Conservation (phyloP, 2,888 invertebrate species). For the Ormyrus labotus region DNA sequence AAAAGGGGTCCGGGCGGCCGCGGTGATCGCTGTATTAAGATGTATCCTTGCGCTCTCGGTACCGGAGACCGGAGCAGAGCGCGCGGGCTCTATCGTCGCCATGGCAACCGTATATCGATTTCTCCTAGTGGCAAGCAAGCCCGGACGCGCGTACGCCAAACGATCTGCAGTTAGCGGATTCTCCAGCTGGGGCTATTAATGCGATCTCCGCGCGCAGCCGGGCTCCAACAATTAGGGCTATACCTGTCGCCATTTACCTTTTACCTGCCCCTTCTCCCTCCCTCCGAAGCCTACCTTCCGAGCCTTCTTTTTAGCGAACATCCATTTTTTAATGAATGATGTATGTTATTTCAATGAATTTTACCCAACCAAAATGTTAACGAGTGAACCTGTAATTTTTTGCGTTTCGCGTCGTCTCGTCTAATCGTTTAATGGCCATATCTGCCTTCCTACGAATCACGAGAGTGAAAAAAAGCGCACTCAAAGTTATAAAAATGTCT, state of each 20-base stretch:
- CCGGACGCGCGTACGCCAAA: constrained; percentile 57
- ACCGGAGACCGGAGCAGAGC: background rate
- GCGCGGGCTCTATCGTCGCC: constrained; percentile 64
- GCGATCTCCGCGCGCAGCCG: constrained; percentile 37
- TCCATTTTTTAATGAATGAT: too few species aligned
- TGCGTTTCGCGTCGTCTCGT: too few species aligned
- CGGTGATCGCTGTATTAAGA: constrained; percentile 46
- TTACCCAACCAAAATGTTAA: too few species aligned
- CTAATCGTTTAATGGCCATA: too few species aligned
- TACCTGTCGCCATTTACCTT: too few species aligned
- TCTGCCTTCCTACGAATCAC: too few species aligned
- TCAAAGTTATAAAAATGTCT: constrained; percentile 25
- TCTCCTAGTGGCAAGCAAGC: constrained; percentile 59
- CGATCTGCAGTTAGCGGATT: constrained; percentile 70
- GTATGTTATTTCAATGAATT: too few species aligned
- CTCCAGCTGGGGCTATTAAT: constrained; percentile 63
- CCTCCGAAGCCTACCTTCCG: too few species aligned
- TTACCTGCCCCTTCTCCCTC: too few species aligned
- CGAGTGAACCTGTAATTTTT: too few species aligned
- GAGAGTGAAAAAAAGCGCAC: background rate
- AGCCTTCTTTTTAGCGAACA: too few species aligned
- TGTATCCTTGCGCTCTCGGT: constrained; percentile 25
- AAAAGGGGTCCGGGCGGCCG: constrained; percentile 5
- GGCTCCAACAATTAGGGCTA: too few species aligned
- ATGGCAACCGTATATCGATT: constrained; percentile 73